Base-by-base conservation (phyloP, 2,888 invertebrate species). In the Polyommatus icarus region DNA sequence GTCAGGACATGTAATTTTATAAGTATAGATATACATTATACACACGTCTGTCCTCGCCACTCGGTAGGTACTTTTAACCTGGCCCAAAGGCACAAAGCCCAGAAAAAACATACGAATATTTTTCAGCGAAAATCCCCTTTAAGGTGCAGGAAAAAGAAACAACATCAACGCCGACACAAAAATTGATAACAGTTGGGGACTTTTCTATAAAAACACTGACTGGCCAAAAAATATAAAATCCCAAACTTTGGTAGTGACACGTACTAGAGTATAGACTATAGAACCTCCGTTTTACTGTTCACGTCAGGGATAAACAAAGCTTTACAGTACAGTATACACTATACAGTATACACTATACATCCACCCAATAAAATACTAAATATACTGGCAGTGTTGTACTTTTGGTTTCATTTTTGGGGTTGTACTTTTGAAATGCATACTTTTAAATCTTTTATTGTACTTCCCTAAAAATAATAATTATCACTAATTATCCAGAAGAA, bases 291-390 rank as follows among this genome's bases (percentile, higher is more conserved):
- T 67, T 67, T 15, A 67, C 15, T 5, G 29, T 12, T 15, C 29
- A 67, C 4, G 67, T 67, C 67, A 67, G 67, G 67, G 29, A 67
- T 67, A 67, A 67, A 67, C 67, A 67, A 29, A 29, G 67, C 67
- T 29, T 29, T 29, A 29, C 67, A 29, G 61, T 15, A 15, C 10
- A 40, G 2, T 0, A 10, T 40, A 40, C 40, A 40, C n/a, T n/a
- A n/a, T n/a, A n/a, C n/a, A n/a, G n/a, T n/a, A n/a, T n/a, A n/a
- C 10, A 40, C 8, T 0, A 10, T 40, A 40, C 40, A 40, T 67
- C 10, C 29, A 67, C 29, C 29, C 29, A 67, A 67, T 67, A 67
- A 15, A 24, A 67, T 67, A 29, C 67, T 4, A 67, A 15, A 29
- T 29, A 67, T 67, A 67, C 67, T 24, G 29, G 1, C 5, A 29